Evolutionary conservation across 1,140 invertebrate species (phyloP).

Genomic region (Hestina assimilis): DNA sequence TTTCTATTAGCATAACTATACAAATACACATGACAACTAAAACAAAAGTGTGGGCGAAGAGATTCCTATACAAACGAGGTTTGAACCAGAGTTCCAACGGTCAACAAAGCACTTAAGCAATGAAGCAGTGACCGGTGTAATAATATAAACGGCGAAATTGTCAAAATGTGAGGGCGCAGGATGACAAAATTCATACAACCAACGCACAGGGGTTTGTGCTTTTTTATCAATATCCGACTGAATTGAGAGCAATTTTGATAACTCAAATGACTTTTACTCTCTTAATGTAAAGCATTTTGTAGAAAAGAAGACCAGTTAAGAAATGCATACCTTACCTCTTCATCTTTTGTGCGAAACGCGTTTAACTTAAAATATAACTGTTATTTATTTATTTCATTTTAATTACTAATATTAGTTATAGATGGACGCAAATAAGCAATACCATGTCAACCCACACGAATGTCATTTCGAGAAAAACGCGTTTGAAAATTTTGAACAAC

Average conservation of each 20-base stretch:
- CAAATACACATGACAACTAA: background rate
- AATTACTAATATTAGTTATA: too few species aligned
- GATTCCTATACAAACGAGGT: slow-evolving; percentile 3
- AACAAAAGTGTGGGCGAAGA: slow-evolving; percentile 1
- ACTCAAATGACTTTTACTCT: too few species aligned
- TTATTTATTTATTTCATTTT: too few species aligned
- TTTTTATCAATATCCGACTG: slow-evolving; percentile 31
- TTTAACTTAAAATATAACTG: too few species aligned
- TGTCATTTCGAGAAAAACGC: too few species aligned
- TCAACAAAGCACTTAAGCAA: slow-evolving; percentile 23
- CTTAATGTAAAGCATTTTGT: too few species aligned
- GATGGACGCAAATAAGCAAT: too few species aligned
- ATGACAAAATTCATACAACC: slow-evolving; percentile 24
- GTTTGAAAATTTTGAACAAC: too few species aligned
- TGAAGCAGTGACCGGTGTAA: slow-evolving; percentile 19
- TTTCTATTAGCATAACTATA: background rate
- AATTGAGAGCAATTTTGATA: slow-evolving; percentile 4
- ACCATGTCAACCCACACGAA: too few species aligned
- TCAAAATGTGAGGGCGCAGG: slow-evolving; percentile 13
- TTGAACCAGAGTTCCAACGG: slow-evolving; percentile 4
- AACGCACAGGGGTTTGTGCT: slow-evolving; percentile 5
- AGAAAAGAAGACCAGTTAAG: too few species aligned
- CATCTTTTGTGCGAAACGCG: too few species aligned
- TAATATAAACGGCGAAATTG: slow-evolving; percentile 24
- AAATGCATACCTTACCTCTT: too few species aligned